phyloP scores from a whole-genome alignment of 1,140 invertebrate genomes.

The Cotesia vestalis region DNA sequence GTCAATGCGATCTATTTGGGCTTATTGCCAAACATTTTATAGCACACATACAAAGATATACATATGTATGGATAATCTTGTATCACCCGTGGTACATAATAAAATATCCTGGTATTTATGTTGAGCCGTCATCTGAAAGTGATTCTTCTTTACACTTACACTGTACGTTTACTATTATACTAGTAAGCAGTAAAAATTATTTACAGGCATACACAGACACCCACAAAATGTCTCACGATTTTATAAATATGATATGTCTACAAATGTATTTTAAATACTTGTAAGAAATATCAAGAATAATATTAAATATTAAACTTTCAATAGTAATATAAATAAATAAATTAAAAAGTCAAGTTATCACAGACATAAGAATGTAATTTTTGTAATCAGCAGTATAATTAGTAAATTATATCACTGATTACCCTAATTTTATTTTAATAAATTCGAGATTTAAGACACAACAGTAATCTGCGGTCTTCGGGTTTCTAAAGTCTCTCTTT shows the following conservation, averaged over 20 bases:
- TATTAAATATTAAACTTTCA: not conserved
- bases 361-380: conserved; percentile 17
- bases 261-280: not conserved
- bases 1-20: too few species aligned
- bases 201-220: not conserved
- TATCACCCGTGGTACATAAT: not conserved
- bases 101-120: not conserved
- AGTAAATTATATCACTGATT: too few species aligned
- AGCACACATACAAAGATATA: too few species aligned
- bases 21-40: too few species aligned
- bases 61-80: not conserved
- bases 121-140: conserved; percentile 25
- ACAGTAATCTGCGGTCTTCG: conserved; percentile 36
- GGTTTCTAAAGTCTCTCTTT: conserved; percentile 29
- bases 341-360: conserved; percentile 14
- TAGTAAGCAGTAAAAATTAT: too few species aligned
- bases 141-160: conserved; percentile 18
- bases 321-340: too few species aligned
- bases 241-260: conserved; percentile 20
- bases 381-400: not conserved
- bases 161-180: too few species aligned
- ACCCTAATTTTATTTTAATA: conserved; percentile 3
- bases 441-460: conserved; percentile 24
- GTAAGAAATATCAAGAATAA: not conserved
- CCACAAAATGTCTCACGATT: conserved; percentile 16